Conservation (phyloP, 2,888 invertebrate species). For the Callimorpha dominula region DNA sequence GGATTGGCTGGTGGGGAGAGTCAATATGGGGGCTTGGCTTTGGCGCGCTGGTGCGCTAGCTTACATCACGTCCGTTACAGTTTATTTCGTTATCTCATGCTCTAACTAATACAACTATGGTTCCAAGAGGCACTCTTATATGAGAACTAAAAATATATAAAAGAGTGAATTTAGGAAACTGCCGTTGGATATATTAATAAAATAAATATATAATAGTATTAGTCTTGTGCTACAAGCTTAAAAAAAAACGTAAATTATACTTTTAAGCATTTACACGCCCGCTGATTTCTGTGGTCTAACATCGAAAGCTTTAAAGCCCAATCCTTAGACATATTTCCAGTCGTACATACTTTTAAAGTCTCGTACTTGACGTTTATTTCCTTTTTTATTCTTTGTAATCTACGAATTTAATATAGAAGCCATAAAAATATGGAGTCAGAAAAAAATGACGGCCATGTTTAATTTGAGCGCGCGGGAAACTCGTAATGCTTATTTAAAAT, state of each 20-base stretch:
- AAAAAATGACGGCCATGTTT: conserved; percentile 68
- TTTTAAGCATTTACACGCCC: neutral
- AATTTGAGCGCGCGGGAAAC: conserved; percentile 64
- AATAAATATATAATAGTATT: too few species aligned
- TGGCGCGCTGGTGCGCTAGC: too few species aligned
- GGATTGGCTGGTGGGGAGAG: too few species aligned
- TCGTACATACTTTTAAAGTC: conserved; percentile 71
- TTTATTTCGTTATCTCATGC: neutral
- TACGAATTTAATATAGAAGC: conserved; percentile 76
- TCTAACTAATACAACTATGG: neutral
- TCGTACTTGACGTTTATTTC: conserved; percentile 76
- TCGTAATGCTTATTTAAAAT: conserved; percentile 66
- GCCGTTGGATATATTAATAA: too few species aligned
- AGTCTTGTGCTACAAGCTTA: too few species aligned
- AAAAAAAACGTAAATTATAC: neutral
- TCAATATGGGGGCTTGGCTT: too few species aligned
- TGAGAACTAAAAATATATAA: too few species aligned
- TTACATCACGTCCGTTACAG: too few species aligned
- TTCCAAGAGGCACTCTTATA: too few species aligned
- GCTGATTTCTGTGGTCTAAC: conserved; percentile 3
- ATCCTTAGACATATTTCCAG: conserved; percentile 57
- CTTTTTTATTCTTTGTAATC: conserved; percentile 79
- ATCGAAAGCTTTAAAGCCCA: conserved; percentile 36
- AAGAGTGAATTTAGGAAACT: too few species aligned
- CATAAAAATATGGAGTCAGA: conserved; percentile 72